Percentiles rank a stretch among this genome's conserved stretches.
Evolutionary conservation across 1,140 invertebrate species (phyloP).

Genomic region (Pseudachorutes palmiensis): DNA sequence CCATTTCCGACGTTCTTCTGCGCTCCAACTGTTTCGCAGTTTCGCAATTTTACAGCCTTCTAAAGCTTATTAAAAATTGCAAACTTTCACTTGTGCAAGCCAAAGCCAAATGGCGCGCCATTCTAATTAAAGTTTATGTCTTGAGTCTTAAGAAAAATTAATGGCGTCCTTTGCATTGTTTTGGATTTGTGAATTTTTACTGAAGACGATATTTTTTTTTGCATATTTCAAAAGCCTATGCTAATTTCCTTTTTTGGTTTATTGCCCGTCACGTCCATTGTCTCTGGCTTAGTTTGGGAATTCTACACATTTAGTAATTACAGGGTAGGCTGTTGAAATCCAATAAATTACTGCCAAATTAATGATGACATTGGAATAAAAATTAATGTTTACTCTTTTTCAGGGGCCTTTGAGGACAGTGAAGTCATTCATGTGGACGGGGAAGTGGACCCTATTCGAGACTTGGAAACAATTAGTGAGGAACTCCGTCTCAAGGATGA

Average conservation of each 20-base stretch:
- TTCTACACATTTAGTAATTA: too few species aligned
- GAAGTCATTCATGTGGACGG: conserved; percentile 98
- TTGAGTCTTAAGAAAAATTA: background rate
- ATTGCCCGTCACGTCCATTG: background rate
- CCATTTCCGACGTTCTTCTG: background rate
- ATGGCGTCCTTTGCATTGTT: too few species aligned
- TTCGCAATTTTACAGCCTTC: background rate
- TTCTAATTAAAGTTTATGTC: background rate
- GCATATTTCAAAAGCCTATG: too few species aligned
- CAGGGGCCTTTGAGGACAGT: conserved; percentile 84
- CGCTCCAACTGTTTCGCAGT: background rate
- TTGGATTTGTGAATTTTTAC: too few species aligned
- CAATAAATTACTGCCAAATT: background rate
- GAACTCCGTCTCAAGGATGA: conserved; percentile 92
- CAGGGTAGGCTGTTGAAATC: background rate
- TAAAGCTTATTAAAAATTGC: background rate
- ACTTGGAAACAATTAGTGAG: conserved; percentile 92
- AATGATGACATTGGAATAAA: conserved; percentile 16
- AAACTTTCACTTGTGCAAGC: background rate
- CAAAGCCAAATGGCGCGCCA: background rate
- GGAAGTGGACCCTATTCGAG: conserved; percentile 92
- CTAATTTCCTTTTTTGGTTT: background rate
- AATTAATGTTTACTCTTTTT: background rate
- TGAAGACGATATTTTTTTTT: too few species aligned
- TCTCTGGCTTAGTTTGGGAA: background rate